Evolutionary conservation across 2,888 invertebrate species (phyloP), one percentile per base, ranked within the genome.

Genomic region (Cinara cedri): DNA sequence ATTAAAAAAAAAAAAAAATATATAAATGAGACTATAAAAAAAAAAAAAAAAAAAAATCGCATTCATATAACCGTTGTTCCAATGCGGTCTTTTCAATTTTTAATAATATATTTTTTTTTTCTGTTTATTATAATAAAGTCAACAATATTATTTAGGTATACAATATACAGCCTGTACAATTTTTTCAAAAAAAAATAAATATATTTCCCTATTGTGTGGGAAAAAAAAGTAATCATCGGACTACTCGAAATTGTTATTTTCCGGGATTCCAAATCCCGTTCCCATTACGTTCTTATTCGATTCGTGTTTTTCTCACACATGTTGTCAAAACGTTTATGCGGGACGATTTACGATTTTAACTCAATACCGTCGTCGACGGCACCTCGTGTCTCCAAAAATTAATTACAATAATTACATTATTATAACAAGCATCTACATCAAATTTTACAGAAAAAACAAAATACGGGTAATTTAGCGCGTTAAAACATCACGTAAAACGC

Each of bases 31-130:
- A n/a, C 75, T 66, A 57, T 66, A 66, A 66, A 66, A 24, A 57
- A 65, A 66, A 34, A 71, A 49, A 11, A 63, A 34, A 72, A 57
- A 4, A 66, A 66, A 34, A 66, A 55, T 26, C 44, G 44, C 65
- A n/a, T 21, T 55, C 55, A 55, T n/a, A 34, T 55, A 76, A 75
- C 44, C n/a, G 21, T 74, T 51, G 21, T 74, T 51, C 24, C 16
- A 16, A 72, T 51, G 44, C 54, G 63, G 42, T 75, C 42, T 74
- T 74, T 72, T 72, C 51, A 63, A 65, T 42, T 21, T 72, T 49
- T 72, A 72, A 51, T 62, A 62, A 72, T 62, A 72, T 24, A 44
- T 44, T 70, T 71, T 54, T 42, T n/a, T 19, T 54, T 10, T n/a
- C 34, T 49, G 4, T 51, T 34, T 26, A 49, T 62, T 42, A 13